A percentile compares a stretch with the other conserved stretches of the same genome.
These are phyloP conservation scores for Ochotona princeps DNA, from an alignment of 2,113 vertebrate genomes.

Conservation along the genomic window DNA sequence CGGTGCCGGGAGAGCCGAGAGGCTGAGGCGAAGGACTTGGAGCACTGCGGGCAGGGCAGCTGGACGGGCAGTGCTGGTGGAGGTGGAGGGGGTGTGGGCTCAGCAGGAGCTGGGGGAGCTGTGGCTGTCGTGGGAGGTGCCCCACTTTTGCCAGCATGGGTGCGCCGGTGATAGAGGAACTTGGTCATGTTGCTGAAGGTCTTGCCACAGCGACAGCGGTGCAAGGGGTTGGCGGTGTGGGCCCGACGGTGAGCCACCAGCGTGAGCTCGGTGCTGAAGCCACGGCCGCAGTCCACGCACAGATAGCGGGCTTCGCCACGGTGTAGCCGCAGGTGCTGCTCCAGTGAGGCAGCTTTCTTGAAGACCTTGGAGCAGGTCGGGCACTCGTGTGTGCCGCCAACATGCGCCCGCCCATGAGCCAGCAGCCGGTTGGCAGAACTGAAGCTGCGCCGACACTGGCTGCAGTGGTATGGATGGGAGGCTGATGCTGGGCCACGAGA, in stretches of 20 bases:
- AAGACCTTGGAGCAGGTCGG: slow-evolving; percentile 92
- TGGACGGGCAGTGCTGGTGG: slow-evolving; percentile 75
- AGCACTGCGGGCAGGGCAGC: slow-evolving; percentile 89
- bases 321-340: slow-evolving; percentile 93
- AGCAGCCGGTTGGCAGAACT: slow-evolving; percentile 91
- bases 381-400: slow-evolving; percentile 92
- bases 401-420: slow-evolving; percentile 91
- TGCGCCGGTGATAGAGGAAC: slow-evolving; percentile 94
- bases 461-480: slow-evolving; percentile 78
- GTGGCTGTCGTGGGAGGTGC: slow-evolving; percentile 37
- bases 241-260: slow-evolving; percentile 93
- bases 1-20: slow-evolving; percentile 89
- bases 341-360: slow-evolving; percentile 91
- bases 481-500: background rate
- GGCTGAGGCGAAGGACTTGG: slow-evolving; percentile 87
- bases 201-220: slow-evolving; percentile 93
- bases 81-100: slow-evolving; percentile 60
- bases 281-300: slow-evolving; percentile 93
- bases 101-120: slow-evolving; percentile 58
- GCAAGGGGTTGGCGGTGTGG: slow-evolving; percentile 92
- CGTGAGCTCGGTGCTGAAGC: slow-evolving; percentile 94
- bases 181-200: slow-evolving; percentile 97
- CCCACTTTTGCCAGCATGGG: slow-evolving; percentile 87
- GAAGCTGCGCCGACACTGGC: slow-evolving; percentile 88
- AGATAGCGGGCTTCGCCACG: slow-evolving; percentile 92